Base-by-base conservation (phyloP, 2,888 invertebrate species). In the Eupithecia tripunctaria region DNA sequence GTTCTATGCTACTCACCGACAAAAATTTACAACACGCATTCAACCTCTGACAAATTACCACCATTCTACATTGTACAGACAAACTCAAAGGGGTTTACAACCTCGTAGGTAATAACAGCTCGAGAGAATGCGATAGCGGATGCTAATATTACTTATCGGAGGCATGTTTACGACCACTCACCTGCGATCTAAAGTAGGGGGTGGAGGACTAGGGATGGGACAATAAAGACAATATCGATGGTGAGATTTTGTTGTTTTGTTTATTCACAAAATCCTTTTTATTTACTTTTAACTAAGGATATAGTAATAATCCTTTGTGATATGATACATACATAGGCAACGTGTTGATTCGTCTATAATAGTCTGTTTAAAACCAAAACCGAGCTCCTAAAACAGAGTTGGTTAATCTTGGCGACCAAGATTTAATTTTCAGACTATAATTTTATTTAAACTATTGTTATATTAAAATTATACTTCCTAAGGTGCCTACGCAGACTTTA, bases 101-200 rank as follows among this genome's bases (percentile, higher is more conserved):
- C 67, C 67, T 73, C 68, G 69, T 68, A 67, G 76, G 75, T 74
- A 75, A 71, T 76, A 77, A 72, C 71, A 76, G 63, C 79, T 79
- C 74, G 63, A 76, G 76, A 79, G 78, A 78, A 74, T 82, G 81
- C 78, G 77, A 81, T 80, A 78, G 79, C 78, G 83, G 83, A 82
- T 83, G 84, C 84, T 83, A 86, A 86, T 87, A 87, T 86, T 86
- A 86, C 85, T 87, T 89, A 88, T 85, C 86, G 84, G 76, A 82
- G 80, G 80, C 82, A 84, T 88, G 86, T 89, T 88, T 87, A 87
- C 86, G 84, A 86, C 79, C 86, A 86, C 83, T 87, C 86, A 89
- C 87, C 88, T 89, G 85, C 81, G 78, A 75, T 80, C 78, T 78
- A 79, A 82, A 76, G 76, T 82, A 82, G 79, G 75, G 77, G 63